Base-by-base conservation (phyloP, 1,140 invertebrate species). In the Rhopalosiphum maidis region DNA sequence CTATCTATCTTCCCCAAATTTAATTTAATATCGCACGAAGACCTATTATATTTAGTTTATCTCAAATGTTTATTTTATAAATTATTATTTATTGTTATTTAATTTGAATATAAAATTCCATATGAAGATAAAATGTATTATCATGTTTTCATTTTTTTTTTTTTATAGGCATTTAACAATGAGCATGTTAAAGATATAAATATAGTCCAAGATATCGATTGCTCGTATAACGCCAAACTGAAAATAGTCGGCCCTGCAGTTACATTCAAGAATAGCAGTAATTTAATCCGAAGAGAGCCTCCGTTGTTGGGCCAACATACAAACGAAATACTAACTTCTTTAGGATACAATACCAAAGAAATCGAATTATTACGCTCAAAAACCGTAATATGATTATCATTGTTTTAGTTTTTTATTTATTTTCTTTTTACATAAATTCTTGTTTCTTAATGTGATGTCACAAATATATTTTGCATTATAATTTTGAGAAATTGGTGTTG, bases 261-360 rank as follows among this genome's bases (percentile, higher is more conserved):
- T 1, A 96, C 96, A 86, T 99, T 97, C 94, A 97, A 97, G 94
- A 96, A 96, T 55, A 96, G 96, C 0, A 95, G 96, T n/a, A 98
- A 98, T 95, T 94, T 95, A 94, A 96, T 97, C 1, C 96, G 97
- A 93, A 96, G 95, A 25, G 96, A 98, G n/a, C 98, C 99, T 30
- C 99, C 99, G 1, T 95, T 96, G 46, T 95, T 99, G 46, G 99
- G 98, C 1, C 96, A 99, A 95, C 98, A 99, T 94, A 99, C 99
- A 1, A 95, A 95, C 83, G 96, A 97, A 94, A 96, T 99, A 85
- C 95, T 99, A 54, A 95, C 96, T 93, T 94, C 98, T 87, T 95
- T 99, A 86, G 96, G 96, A n/a, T 98, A 97, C 94, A 95, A 96
- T 92, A 95, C 96, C 51, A 94, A 96, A 35, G 96, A 96, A 95